Evolutionary conservation across 2,888 invertebrate genomes (phyloP), one percentile per base, ranked within the genome.

Genomic region (Fragum whitleyi): DNA sequence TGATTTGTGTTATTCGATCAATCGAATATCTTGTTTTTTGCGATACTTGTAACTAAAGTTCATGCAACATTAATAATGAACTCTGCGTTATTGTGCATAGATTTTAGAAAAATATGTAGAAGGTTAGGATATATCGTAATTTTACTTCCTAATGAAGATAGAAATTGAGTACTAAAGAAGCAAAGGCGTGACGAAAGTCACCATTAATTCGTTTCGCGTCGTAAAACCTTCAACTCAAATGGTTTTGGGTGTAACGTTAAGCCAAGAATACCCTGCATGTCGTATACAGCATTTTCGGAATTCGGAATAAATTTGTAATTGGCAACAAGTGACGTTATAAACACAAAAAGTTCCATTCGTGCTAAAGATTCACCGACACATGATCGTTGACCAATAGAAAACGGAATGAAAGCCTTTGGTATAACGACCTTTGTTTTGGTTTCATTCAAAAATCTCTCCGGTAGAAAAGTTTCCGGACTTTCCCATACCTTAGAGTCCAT

Each of bases 371-470:
- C 83, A 16, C 83, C 83, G 0, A 74, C 14, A 74, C 83, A 83
- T 14, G 83, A 83, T 28, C 83, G 47, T 23, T 74, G 79, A n/a
- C 83, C 79, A 0, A 74, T 28, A 2, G 79, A 79, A 32, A 83
- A 83, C 0, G 83, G 76, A n/a, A 83, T 61, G 9, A 77, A 79
- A 7, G 79, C 47, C 51, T 76, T 74, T 23, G 77, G 74, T 29
- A 53, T 21, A 19, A 36, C 32, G 9, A 68, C 47, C 19, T 68
- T 47, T 1, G 68, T n/a, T 70, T 29, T 32, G 62, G 69, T 23
- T 28, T 69, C n/a, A 61, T 53, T 9, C 19, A 91, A 77, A 77
- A 90, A 91, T n/a, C 89, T 77, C 55, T 90, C 87, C 7, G 91
- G 91, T 14, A 84, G 67, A 73, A 91, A 91, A 26, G 65, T 47